phyloP scores from a whole-genome alignment of 2,888 invertebrate species.

The Adela reaumurella region DNA sequence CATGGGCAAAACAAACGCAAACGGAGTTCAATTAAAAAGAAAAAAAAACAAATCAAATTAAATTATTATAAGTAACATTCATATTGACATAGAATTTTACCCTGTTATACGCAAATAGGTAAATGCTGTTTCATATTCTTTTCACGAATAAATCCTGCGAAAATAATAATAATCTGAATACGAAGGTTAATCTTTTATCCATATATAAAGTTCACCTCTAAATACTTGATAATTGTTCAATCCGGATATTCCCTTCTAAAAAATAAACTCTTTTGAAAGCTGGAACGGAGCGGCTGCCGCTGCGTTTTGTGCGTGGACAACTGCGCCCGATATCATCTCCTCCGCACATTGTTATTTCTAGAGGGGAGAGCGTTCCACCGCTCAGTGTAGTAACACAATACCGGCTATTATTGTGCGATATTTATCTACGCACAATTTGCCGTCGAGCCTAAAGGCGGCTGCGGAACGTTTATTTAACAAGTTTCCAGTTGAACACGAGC shows the following conservation, averaged over 20 bases:
- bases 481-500: neutral
- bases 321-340: slow-evolving; percentile 1
- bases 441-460: slow-evolving; percentile 12
- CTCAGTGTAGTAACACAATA: slow-evolving; percentile 33
- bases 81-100: too few species aligned
- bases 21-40: too few species aligned
- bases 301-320: neutral
- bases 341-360: slow-evolving; percentile 7
- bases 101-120: too few species aligned
- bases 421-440: slow-evolving; percentile 55
- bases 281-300: neutral
- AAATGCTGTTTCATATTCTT: too few species aligned
- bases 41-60: too few species aligned
- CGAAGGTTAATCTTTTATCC: too few species aligned
- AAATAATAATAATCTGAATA: too few species aligned
- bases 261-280: neutral
- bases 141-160: too few species aligned
- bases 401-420: slow-evolving; percentile 40
- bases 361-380: slow-evolving; percentile 11
- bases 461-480: slow-evolving; percentile 34
- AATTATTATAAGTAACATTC: too few species aligned
- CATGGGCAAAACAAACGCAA: too few species aligned
- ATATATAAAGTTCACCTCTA: too few species aligned
- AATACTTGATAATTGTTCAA: too few species aligned
- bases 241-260: neutral